These are phyloP conservation scores for Sitophilus oryzae DNA, from an alignment of 1,140 invertebrate genomes.

Conservation along the genomic window DNA sequence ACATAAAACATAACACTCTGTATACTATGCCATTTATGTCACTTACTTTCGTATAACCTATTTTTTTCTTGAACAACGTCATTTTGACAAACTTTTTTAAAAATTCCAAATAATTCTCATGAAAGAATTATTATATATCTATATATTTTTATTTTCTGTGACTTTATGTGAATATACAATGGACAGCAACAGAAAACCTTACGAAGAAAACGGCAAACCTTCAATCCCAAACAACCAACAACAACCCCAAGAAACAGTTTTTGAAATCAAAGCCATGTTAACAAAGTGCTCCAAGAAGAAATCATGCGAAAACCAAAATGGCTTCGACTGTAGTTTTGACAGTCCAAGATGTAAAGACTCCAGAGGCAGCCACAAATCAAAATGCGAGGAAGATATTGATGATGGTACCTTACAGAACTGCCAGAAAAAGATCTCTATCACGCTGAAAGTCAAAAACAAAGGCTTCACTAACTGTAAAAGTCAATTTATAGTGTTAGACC, in stretches of 20 bases:
- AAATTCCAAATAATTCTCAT: not conserved
- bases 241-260: conserved; percentile 24
- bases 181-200: not conserved
- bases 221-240: not conserved
- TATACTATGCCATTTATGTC: too few relatives aligned
- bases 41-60: too few relatives aligned
- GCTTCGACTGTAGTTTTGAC: conserved; percentile 1
- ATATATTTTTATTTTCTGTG: too few relatives aligned
- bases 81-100: not conserved
- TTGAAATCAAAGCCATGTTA: conserved; percentile 38
- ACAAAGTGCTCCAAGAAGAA: conserved; percentile 29
- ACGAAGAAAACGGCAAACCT: not conserved
- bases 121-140: not conserved
- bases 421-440: conserved; percentile 37
- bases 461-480: conserved; percentile 38
- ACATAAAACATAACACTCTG: too few relatives aligned
- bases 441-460: conserved; percentile 35
- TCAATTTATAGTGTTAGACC: conserved; percentile 47
- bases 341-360: not conserved
- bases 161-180: not conserved
- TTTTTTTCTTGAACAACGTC: too few relatives aligned
- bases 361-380: conserved; percentile 7
- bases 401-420: conserved; percentile 31
- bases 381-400: conserved; percentile 7
- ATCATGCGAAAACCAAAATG: conserved; percentile 6